Base-by-base conservation (phyloP, 2,888 invertebrate species). In the Opisthograptis luteolata region DNA sequence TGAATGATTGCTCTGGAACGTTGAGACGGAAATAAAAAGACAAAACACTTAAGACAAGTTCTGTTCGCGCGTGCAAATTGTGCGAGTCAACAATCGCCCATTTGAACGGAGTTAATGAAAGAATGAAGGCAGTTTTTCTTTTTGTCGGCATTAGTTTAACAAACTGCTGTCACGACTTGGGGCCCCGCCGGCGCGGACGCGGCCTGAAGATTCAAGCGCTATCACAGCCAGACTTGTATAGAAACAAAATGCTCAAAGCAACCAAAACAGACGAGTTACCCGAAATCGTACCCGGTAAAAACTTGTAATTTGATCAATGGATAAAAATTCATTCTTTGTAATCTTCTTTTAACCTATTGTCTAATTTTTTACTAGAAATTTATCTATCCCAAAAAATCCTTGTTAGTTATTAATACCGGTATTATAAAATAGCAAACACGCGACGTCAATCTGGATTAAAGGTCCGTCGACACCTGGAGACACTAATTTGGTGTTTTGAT, bases 101-200 rank as follows among this genome's bases (percentile, higher is more conserved):
- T 71, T 76, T 70, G 71, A 70, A 70, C 70, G 62, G 68, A 68
- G 68, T 76, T 81, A 81, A 81, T 83, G 77, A 77, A 75, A 73
- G 79, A 81, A 79, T 83, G 70, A 73, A 67, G 73, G 73, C 66
- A 71, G 79, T 79, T 30, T 76, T 79, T 84, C 81, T 85, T 87
- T 84, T 83, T 82, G 79, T 75, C 68, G 78, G 76, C 79, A 84
- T 84, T 85, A 84, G 83, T 78, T 72, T 82, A 84, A 86, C 82
- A 81, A 84, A 87, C 81, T 74, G 72, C 68, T 75, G 85, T 87
- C 87, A 87, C 87, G 87, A 88, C 80, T 81, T 73, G 79, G 64
- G 79, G 79, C 78, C 68, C 70, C 60, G 60, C 53, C 49, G 55
- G 60, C 64, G 61, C 55, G 56, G 52, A 46, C 54, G 54, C 43